Base-by-base conservation (phyloP, 2,797 vertebrate genomes). In the Sciaenops ocellatus region DNA sequence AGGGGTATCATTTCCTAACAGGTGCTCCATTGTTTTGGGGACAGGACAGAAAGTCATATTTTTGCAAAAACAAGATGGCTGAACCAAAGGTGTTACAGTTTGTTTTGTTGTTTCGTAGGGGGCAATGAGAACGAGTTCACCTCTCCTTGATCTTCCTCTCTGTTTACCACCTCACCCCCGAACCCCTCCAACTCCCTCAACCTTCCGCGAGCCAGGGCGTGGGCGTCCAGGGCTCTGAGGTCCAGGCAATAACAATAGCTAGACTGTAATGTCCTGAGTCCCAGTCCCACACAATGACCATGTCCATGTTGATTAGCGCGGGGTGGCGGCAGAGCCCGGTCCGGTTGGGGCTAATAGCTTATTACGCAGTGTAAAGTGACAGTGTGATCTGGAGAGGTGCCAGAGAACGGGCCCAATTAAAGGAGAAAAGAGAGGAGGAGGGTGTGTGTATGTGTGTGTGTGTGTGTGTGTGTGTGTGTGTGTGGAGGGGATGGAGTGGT, bases 231-330 rank as follows among this genome's bases (percentile, higher is more conserved):
- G 72, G 60, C 66, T 82, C 82, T 16, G 67, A 80, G 82, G 86
- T 87, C 80, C 54, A 4, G 82, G 76, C 80, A 15, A 42, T 26
- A 93, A 97, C 96, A 97, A 97, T 96, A 95, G 93, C 76, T 16
- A 83, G 94, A 95, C 95, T 96, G 95, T 96, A 95, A 91, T 87
- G 84, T 90, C 94, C 91, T 69, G 65, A 87, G 92, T 92, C 86
- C 88, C 93, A 85, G 93, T 92, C 86, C 89, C 91, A 90, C 95
- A 96, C 96, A 97, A 96, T 96, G 95, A 94, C 89, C 95, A 92
- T 87, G 97, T 98, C 96, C 96, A 96, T 96, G 95, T 95, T 90
- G 94, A 98, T 98, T 98, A 98, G 93, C 47, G 88, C 62, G 92
- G 94, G 94, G 94, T 93, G 94, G 94, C 84, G 93, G 93, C 87